Base-by-base conservation (phyloP, 2,797 vertebrate genomes). In the Acanthiza pusilla region DNA sequence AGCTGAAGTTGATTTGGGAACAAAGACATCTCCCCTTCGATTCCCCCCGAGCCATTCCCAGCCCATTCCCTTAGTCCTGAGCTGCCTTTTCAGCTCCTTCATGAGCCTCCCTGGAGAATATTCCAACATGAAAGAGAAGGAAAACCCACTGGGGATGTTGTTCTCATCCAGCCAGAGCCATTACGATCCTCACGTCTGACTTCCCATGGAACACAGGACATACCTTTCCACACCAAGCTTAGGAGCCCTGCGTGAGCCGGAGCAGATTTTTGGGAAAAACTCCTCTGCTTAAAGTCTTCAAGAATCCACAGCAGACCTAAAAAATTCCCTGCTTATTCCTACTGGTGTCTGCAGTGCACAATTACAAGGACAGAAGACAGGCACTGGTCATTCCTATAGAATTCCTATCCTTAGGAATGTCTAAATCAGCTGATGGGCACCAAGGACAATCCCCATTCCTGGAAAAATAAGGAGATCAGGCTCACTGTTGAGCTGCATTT, bases 221-320 rank as follows among this genome's bases (percentile, higher is more conserved):
- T 88, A 55, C 89, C 93, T 94, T 91, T 89, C 95, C 79, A 68
- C 92, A 88, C 70, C 63, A 30, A 43, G 77, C 50, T 50, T 8
- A 1, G 9, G 32, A 80, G 30, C 65, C 54, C 85, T 10, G 11
- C 0, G 2, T 87, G 88, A 95, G 86, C 84, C 1, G 0, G 6
- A 88, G 40, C 78, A 92, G 89, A 75, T 58, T 88, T 68, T 71
- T 42, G 16, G 0, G 16, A 51, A 0, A 73, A 85, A 27, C 50
- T 83, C 88, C 70, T 27, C 4, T 3, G 34, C 27, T 85, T 83
- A 9, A 57, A 72, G 18, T 34, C 68, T 91, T 88, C 50, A 23
- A 54, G 68, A 51, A 61, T 29, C 68, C 17, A 1, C 72, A 80
- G 47, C 57, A 61, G 68, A 67, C 30, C 72, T 9, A 21, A 70